Evolutionary conservation across 2,797 vertebrate genomes (phyloP), one percentile per base, ranked within the genome.

Genomic region (Myoxocephalus aenaeus): DNA sequence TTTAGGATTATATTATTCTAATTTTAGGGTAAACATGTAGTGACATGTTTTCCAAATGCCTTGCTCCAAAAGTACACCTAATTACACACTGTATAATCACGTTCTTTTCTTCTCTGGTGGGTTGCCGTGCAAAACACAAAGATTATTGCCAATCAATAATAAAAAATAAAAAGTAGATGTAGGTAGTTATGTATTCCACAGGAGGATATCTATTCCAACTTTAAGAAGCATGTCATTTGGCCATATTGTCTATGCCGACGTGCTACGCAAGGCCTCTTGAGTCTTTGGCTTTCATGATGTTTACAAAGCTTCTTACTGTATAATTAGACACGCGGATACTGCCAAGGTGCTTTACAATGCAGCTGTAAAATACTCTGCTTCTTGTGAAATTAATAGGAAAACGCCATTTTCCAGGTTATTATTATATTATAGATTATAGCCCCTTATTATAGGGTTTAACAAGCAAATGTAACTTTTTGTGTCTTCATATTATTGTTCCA

Each of bases 401-500:
- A 63, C 7, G 14, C 12, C 15, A 22, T 14, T 7, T 20, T 54
- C 48, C 20, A 42, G 25, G 3, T 6, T 25, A 5, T 53, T 53
- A 53, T 54, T 14, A 7, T 15, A 15, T 54, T 15, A 14, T 17
- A 54, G 36, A 44, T 36, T 57, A 63, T 18, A 56, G 0, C 9
- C 17, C 2, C 0, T 4, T 44, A 2, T 7, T 15, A 32, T 0
- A 2, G 0, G 7, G 27, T 65, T 36, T 11, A 17, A 53, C 2
- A 9, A 12, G 63, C 9, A 18, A 27, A 67, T 36, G 22, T 58
- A 1, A 50, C 9, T 44, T 56, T 25, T 20, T 69, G 46, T 67
- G 63, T 82, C 36, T 62, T 79, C 64, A 72, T 70, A 32, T 77
- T 56, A 38, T 40, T 15, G 11, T 38, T 65, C 42, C 51, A 34